Base-by-base conservation (phyloP, 2,113 vertebrate species). In the Chauna torquata region DNA sequence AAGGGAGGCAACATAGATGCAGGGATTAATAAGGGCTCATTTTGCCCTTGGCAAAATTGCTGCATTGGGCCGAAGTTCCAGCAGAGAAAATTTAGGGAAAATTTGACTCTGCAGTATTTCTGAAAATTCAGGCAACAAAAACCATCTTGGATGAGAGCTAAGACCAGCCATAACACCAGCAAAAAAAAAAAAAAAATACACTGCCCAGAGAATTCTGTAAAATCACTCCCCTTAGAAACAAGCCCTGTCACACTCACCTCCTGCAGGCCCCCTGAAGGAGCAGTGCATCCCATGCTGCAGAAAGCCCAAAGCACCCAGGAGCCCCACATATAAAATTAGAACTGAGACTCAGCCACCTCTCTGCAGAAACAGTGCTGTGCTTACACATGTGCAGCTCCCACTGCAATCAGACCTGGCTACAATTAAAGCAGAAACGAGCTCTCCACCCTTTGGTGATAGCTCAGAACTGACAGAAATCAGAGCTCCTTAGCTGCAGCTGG, bases 401-500 rank as follows among this genome's bases (percentile, higher is more conserved):
- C 47, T 3, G 6, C 83, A 64, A 30, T 62, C 84, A 89, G 81
- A 65, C 40, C 95, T 65, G 74, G 27, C 45, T 69, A 65, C 75
- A 74, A 34, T 70, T 84, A 82, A 87, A 94, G 36, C 36, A 85
- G 25, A 84, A 94, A 79, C 0, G 20, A 95, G 76, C 49, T 44
- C 80, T 49, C 59, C 55, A 25, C 42, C 74, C 78, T 42, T 95
- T 6, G 9, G 34, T 34, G 70, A 42, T 9, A 78, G 70, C 62
- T 94, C 78, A 89, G 91, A 92, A 47, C 49, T 24, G 68, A 47
- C 81, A 74, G 78, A 47, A 94, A 95, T 91, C 75, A 91, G 94
- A 97, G 9, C 81, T 54, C 1, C 77, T 74, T 77, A 65, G 88
- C 87, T 94, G 45, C 86, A 92, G 66, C 52, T 77, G 84, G 77